Percentiles rank a stretch among this genome's conserved stretches.
Conservation (phyloP, 1,140 invertebrate genomes). For the Bombus pyrosoma region DNA sequence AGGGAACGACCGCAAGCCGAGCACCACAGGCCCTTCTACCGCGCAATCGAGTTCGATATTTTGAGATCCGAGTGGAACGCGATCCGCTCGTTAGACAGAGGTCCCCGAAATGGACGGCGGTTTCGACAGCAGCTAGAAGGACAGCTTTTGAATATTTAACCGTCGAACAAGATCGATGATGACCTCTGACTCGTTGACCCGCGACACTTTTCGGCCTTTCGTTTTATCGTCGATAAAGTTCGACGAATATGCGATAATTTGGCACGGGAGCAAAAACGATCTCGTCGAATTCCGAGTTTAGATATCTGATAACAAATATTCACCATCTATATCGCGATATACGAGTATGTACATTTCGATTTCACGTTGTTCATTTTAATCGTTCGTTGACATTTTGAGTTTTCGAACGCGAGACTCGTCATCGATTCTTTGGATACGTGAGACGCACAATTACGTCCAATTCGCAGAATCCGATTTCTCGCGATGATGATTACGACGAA, state of each 20-base stretch:
- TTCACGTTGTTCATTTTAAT: neutral
- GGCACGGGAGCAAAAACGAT: neutral
- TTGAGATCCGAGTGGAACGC: conserved; percentile 43
- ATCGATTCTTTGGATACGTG: too few relatives aligned
- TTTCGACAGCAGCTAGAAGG: conserved; percentile 27
- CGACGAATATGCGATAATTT: neutral
- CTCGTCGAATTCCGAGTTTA: neutral
- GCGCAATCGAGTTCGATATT: conserved; percentile 44
- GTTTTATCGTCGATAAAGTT: neutral
- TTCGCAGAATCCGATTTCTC: neutral
- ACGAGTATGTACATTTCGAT: neutral
- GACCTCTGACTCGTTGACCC: neutral
- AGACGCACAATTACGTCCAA: conserved; percentile 21
- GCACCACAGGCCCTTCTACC: neutral
- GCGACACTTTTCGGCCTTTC: neutral
- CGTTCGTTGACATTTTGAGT: neutral
- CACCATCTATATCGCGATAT: neutral
- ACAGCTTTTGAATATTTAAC: conserved; percentile 63
- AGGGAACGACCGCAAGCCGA: conserved; percentile 7
- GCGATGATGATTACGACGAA: neutral
- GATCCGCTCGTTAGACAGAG: conserved; percentile 1
- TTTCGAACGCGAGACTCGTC: neutral
- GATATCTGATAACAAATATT: neutral
- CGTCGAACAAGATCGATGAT: neutral
- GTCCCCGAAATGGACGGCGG: conserved; percentile 20